These are phyloP conservation scores for Eunapius fragilis DNA, from an alignment of 37 sponge, comb jelly and placozoan species.

Conservation along the genomic window DNA sequence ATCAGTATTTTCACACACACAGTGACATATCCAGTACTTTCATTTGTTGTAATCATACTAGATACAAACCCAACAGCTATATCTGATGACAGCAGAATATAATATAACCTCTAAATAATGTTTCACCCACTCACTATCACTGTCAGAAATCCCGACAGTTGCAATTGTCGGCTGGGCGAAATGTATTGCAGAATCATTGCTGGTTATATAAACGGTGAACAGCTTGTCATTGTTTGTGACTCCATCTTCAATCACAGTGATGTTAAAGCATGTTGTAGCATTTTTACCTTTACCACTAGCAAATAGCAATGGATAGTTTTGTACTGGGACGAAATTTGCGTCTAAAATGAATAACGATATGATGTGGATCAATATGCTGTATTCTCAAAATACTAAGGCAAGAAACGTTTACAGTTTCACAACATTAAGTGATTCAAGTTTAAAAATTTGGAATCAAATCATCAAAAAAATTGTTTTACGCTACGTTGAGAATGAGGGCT, in stretches of 20 bases:
- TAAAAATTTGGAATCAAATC: no score
- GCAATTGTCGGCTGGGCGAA: neutral
- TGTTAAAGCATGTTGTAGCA: neutral
- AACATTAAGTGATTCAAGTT: no score
- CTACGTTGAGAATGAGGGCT: no score
- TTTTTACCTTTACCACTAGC: neutral
- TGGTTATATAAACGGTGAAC: neutral
- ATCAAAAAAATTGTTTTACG: no score
- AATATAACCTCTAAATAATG: neutral
- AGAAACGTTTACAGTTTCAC: no score
- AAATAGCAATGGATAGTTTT: neutral
- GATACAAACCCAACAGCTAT: neutral
- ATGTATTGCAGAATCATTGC: neutral
- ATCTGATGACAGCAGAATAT: neutral
- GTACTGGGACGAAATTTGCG: neutral
- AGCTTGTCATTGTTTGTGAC: neutral
- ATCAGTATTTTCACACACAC: neutral
- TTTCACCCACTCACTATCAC: neutral
- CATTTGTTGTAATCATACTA: neutral
- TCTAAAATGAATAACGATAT: neutral
- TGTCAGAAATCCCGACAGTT: neutral
- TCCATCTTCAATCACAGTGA: neutral
- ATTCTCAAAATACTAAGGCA: no score
- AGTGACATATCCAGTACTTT: neutral
- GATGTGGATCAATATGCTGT: no score